These are phyloP conservation scores for Sturmia bella DNA, from an alignment of 2,888 invertebrate genomes.

Conservation along the genomic window DNA sequence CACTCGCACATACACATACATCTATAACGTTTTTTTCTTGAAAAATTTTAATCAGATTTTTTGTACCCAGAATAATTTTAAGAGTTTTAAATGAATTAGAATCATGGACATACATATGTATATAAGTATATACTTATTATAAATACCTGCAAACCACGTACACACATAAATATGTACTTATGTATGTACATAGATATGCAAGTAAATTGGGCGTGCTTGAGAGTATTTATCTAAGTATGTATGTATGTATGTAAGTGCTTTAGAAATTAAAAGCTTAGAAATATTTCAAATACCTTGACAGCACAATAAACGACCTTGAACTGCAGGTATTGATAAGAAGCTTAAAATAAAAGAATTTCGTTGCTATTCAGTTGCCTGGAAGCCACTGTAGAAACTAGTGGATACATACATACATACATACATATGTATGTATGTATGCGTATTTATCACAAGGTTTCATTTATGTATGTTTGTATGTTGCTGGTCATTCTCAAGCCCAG, in stretches of 20 bases:
- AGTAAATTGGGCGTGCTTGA: too few species aligned
- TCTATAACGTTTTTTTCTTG: not conserved
- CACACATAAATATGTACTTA: not conserved
- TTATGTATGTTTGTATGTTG: too few species aligned
- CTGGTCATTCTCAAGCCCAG: too few species aligned
- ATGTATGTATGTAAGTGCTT: not conserved
- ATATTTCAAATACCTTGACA: not conserved
- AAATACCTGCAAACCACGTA: not conserved
- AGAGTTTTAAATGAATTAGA: too few species aligned
- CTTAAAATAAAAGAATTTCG: not conserved
- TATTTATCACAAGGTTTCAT: too few species aligned
- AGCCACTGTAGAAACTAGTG: too few species aligned
- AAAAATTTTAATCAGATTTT: slow-evolving; percentile 4
- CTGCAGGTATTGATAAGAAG: slow-evolving; percentile 20
- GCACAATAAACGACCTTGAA: slow-evolving; percentile 37
- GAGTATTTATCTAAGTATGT: not conserved
- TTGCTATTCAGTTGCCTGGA: not conserved
- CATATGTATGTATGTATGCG: too few species aligned
- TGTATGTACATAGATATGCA: too few species aligned
- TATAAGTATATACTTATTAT: not conserved
- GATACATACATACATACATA: too few species aligned
- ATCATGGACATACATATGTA: not conserved
- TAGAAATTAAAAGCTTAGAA: not conserved
- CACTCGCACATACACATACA: not conserved
- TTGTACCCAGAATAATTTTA: slow-evolving; percentile 10